Base-by-base conservation (phyloP, 2,888 invertebrate genomes). In the Xylota segnis region DNA sequence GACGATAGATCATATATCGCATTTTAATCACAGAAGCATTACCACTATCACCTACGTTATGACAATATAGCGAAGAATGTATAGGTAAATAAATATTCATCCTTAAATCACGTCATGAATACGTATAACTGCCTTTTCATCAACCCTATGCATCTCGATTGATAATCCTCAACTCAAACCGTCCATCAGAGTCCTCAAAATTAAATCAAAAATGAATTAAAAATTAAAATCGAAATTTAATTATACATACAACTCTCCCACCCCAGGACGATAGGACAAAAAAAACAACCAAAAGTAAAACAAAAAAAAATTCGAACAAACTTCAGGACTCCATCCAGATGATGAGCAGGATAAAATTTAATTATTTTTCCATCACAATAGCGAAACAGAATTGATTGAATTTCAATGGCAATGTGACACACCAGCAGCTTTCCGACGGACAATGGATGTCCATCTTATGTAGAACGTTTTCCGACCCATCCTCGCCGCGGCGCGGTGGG, bases 351-450 rank as follows among this genome's bases (percentile, higher is more conserved):
- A 82, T 76, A 61, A 82, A 86, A 86, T 86, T 82, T 86, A 81
- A 86, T 86, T 86, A 86, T 82, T 86, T 86, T 86, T 86, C 72
- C 86, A 86, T 86, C 86, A 86, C 86, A 86, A 86, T 82, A 81
- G 82, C 68, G 66, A 61, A 76, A 29, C 66, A 43, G 75, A 81
- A 84, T 84, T 82, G 86, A 86, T 86, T 86, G 86, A 86, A 86
- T 76, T 86, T 82, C 82, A 77, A 82, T 86, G 68, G 59, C 66
- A 61, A 54, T 72, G 66, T 72, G 72, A 86, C 82, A 82, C 66
- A 84, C 43, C 66, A 59, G 23, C 59, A 66, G 66, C 58, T 47
- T 29, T 32, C 34, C 47, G 50, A 40, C 18, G 52, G 59, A 52
- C 68, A 74, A 70, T 70, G 61, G 78, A 32, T 68, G 72, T 56